phyloP scores from a whole-genome alignment of 1,140 invertebrate species.

The Rhynchophorus ferrugineus region DNA sequence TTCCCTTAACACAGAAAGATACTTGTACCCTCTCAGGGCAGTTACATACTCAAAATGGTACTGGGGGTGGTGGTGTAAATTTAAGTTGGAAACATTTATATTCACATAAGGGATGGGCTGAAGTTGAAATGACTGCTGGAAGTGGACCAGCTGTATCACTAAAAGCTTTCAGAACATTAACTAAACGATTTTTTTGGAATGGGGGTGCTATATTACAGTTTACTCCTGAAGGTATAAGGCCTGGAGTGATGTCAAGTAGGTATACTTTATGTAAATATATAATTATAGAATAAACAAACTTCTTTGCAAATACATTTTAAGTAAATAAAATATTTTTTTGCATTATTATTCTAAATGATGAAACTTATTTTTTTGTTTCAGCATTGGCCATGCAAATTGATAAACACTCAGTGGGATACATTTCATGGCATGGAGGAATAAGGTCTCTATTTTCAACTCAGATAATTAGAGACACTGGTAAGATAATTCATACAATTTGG shows the following conservation, averaged over 20 bases:
- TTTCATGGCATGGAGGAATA: slow-evolving; percentile 71
- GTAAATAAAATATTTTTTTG: background rate
- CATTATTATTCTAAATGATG: background rate
- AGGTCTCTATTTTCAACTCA: slow-evolving; percentile 71
- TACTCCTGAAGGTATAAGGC: slow-evolving; percentile 59
- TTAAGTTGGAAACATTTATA: slow-evolving; percentile 65
- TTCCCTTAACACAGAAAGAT: slow-evolving; percentile 78
- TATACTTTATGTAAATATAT: slow-evolving; percentile 20
- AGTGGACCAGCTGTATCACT: slow-evolving; percentile 67
- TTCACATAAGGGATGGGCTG: slow-evolving; percentile 77
- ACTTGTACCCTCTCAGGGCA: slow-evolving; percentile 73
- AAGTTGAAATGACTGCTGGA: slow-evolving; percentile 69
- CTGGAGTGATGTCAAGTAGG: slow-evolving; percentile 65
- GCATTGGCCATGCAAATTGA: slow-evolving; percentile 78
- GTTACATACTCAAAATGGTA: slow-evolving; percentile 80
- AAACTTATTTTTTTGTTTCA: slow-evolving; percentile 41
- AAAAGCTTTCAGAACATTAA: slow-evolving; percentile 65
- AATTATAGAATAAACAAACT: too few relatives aligned
- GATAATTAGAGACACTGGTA: slow-evolving; percentile 66
- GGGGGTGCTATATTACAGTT: slow-evolving; percentile 64
- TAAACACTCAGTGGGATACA: slow-evolving; percentile 75
- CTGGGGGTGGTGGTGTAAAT: slow-evolving; percentile 66
- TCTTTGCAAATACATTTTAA: background rate
- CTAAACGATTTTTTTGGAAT: slow-evolving; percentile 63
- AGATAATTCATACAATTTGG: slow-evolving; percentile 26